Conservation (phyloP, 1,140 invertebrate genomes). For the Penaeus indicus region DNA sequence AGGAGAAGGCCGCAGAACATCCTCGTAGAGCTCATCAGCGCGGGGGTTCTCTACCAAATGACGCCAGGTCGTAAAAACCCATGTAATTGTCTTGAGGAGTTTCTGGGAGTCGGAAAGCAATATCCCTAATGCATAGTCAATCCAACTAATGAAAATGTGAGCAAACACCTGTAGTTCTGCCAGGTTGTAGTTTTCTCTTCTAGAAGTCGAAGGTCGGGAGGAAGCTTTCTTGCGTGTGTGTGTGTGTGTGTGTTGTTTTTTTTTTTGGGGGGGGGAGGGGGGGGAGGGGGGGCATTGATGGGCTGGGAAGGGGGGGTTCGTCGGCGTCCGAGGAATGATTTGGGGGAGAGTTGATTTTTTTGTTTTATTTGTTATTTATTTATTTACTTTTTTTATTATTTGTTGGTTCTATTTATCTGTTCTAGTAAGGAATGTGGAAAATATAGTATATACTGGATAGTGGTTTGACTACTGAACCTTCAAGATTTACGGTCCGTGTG, state of each 20-base stretch:
- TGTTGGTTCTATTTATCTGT: no score
- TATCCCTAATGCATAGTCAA: conserved; percentile 65
- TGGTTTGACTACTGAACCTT: no score
- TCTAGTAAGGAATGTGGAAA: no score
- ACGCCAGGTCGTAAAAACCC: conserved; percentile 46
- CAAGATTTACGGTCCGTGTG: no score
- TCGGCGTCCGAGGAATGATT: no score
- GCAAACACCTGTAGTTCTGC: conserved; percentile 28
- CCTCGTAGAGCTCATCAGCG: conserved; percentile 32
- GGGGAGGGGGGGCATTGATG: not conserved
- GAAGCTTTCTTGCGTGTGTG: no score
- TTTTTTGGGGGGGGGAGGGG: not conserved
- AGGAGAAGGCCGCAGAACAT: not conserved
- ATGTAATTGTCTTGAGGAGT: conserved; percentile 61
- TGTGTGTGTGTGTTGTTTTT: not conserved
- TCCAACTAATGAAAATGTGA: conserved; percentile 64
- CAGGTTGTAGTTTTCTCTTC: not conserved
- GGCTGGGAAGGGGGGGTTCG: no score
- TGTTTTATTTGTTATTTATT: no score
- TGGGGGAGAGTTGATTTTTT: no score
- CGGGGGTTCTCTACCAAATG: conserved; percentile 48
- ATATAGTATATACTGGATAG: no score
- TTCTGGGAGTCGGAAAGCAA: conserved; percentile 48
- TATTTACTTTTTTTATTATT: no score
- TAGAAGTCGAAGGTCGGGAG: not conserved